These are phyloP conservation scores for Drosophila bocki DNA, from an alignment of 1,140 invertebrate species.

Conservation along the genomic window DNA sequence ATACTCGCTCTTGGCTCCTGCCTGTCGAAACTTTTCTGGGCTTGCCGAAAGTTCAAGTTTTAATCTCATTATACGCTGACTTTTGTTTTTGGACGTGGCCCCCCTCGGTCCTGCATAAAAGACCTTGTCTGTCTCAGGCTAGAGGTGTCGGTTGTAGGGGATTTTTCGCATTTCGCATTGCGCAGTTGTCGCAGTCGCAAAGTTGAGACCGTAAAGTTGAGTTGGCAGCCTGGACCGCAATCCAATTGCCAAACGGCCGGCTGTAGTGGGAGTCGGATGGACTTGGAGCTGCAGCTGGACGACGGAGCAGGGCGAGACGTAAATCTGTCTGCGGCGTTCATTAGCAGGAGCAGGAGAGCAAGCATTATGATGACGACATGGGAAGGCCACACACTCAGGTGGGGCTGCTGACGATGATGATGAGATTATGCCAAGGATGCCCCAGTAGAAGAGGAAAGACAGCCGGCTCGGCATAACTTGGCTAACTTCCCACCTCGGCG, in stretches of 20 bases:
- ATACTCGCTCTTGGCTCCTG: constrained; percentile 31
- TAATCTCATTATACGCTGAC: constrained; percentile 84
- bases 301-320: background rate
- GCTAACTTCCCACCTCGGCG: constrained; percentile 12
- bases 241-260: constrained; percentile 72
- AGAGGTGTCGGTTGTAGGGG: constrained; percentile 71
- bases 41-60: constrained; percentile 78
- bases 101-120: background rate
- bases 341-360: constrained; percentile 46
- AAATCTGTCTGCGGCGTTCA: constrained; percentile 69
- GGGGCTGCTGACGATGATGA: constrained; percentile 5
- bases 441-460: background rate
- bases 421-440: constrained; percentile 34
- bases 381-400: constrained; percentile 25
- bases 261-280: constrained; percentile 12
- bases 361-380: constrained; percentile 37
- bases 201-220: constrained; percentile 73
- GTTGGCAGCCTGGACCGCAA: constrained; percentile 70
- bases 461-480: constrained; percentile 6
- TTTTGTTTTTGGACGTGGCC: constrained; percentile 75
- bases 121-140: constrained; percentile 24
- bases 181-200: constrained; percentile 66
- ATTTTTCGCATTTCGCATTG: constrained; percentile 70
- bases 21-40: constrained; percentile 78
- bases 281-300: constrained; percentile 12